Conservation (phyloP, 2,888 invertebrate species). For the Anaspis maculata region DNA sequence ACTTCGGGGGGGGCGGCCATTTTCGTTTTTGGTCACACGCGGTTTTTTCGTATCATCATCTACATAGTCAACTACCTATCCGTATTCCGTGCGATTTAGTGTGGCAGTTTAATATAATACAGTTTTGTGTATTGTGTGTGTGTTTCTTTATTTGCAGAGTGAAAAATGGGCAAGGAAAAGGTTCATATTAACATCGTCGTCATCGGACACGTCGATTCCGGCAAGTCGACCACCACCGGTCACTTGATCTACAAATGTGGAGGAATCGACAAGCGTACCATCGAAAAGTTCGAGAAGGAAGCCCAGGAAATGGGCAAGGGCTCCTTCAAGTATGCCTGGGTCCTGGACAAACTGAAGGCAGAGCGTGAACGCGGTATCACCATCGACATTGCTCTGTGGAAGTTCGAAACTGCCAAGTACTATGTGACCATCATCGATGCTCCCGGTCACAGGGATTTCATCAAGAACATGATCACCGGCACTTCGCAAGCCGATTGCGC, state of each 20-base stretch:
- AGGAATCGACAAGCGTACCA: slow-evolving; percentile 97
- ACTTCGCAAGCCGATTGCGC: slow-evolving; percentile 92
- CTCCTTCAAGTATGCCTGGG: slow-evolving; percentile 99
- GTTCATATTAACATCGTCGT: slow-evolving; percentile 98
- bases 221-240: slow-evolving; percentile 92
- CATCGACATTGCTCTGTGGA: slow-evolving; percentile 96
- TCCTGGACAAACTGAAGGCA: slow-evolving; percentile 98
- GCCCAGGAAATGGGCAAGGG: slow-evolving; percentile 99
- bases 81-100: neutral
- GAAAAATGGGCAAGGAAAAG: slow-evolving; percentile 90
- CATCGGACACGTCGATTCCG: slow-evolving; percentile 98
- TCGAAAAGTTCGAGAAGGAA: slow-evolving; percentile 99
- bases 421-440: slow-evolving; percentile 97
- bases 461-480: slow-evolving; percentile 99
- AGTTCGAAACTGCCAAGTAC: slow-evolving; percentile 91
- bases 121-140: neutral
- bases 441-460: slow-evolving; percentile 97
- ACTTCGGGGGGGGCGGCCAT: neutral
- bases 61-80: neutral
- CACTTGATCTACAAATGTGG: slow-evolving; percentile 99
- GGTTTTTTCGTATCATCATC: too few species aligned
- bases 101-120: neutral
- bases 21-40: neutral
- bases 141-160: slow-evolving; percentile 6
- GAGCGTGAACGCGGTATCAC: slow-evolving; percentile 97